Conservation (phyloP, 2,888 invertebrate genomes). For the Macrosoma leucophasiata region DNA sequence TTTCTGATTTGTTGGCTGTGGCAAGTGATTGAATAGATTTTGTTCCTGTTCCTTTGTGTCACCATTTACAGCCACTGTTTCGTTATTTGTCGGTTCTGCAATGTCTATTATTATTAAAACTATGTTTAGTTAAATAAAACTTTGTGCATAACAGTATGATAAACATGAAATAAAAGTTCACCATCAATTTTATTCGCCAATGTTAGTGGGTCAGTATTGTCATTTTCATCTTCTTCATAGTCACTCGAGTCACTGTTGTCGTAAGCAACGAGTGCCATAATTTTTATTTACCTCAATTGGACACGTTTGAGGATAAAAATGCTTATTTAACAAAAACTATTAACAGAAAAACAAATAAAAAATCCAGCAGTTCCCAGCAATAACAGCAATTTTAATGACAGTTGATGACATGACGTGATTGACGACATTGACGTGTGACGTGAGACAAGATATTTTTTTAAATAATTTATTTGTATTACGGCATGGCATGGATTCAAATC, state of each 20-base stretch:
- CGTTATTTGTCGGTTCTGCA: conserved; percentile 21
- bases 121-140: not conserved
- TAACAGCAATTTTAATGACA: too few species aligned
- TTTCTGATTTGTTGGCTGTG: conserved; percentile 61
- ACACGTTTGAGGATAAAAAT: too few species aligned
- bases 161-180: conserved; percentile 22
- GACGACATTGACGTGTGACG: too few species aligned
- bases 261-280: conserved; percentile 80
- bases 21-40: conserved; percentile 58
- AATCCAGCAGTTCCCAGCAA: too few species aligned
- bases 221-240: conserved; percentile 45
- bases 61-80: conserved; percentile 6
- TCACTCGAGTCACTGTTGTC: conserved; percentile 72
- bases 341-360: too few species aligned
- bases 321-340: too few species aligned
- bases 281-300: too few species aligned
- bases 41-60: conserved; percentile 19
- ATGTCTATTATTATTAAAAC: conserved; percentile 6
- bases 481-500: too few species aligned
- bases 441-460: too few species aligned
- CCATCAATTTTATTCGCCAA: conserved; percentile 34
- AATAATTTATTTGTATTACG: too few species aligned
- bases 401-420: too few species aligned
- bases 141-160: not conserved
- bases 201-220: conserved; percentile 30